Evolutionary conservation across 2,797 vertebrate genomes (phyloP).

Genomic region (Leptodactylus fallax): DNA sequence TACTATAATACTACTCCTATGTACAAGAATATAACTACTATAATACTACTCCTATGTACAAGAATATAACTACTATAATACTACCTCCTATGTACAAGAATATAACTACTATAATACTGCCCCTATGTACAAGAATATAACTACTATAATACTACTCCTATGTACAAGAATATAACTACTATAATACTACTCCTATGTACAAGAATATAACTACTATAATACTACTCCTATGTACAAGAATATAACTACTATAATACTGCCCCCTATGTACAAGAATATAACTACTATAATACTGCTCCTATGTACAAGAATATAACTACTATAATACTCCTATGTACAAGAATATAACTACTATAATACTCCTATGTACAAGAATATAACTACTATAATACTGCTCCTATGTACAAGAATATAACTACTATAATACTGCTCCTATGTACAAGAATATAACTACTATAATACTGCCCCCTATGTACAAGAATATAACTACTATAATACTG

Average conservation of each 20-base stretch:
- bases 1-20: background rate
- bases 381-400: background rate
- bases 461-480: background rate
- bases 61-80: background rate
- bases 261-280: background rate
- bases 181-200: background rate
- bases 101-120: constrained; percentile 13
- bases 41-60: background rate
- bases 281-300: background rate
- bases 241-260: background rate
- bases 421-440: background rate
- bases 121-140: too few relatives aligned
- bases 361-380: constrained; percentile 3
- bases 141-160: background rate
- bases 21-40: background rate
- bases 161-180: background rate
- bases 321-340: background rate
- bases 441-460: constrained; percentile 1
- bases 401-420: constrained; percentile 14
- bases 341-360: constrained; percentile 12
- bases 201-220: constrained; percentile 4
- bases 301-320: constrained; percentile 11
- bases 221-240: background rate
- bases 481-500: background rate
- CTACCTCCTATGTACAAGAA: background rate